A percentile compares a stretch with the other conserved stretches of the same genome.
phyloP scores from a whole-genome alignment of 2,888 invertebrate genomes.

The Chrysopilus asiliformis region DNA sequence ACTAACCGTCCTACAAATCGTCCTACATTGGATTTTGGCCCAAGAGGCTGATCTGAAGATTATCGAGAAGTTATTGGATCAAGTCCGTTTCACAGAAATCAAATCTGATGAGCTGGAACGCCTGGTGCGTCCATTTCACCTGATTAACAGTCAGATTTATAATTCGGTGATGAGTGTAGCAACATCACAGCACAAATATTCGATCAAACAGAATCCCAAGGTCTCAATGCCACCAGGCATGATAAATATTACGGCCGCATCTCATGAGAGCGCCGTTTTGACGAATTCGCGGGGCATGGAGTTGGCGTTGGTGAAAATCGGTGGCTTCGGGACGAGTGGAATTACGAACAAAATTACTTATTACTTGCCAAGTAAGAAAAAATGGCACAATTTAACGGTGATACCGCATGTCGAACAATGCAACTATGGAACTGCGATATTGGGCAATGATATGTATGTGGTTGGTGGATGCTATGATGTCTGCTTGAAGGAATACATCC shows the following conservation, averaged over 20 bases:
- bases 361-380: constrained; percentile 42
- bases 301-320: constrained; percentile 51
- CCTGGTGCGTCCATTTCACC: constrained; percentile 3
- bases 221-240: constrained; percentile 1
- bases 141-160: constrained; percentile 30
- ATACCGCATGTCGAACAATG: constrained; percentile 63
- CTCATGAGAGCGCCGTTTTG: too few species aligned
- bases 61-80: constrained; percentile 19
- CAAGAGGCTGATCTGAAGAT: constrained; percentile 15
- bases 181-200: constrained; percentile 9
- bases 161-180: background rate
- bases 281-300: constrained; percentile 55
- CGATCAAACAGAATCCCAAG: too few species aligned
- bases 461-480: constrained; percentile 61
- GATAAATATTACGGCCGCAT: too few species aligned
- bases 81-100: constrained; percentile 26
- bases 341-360: constrained; percentile 56
- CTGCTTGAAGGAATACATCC: constrained; percentile 49
- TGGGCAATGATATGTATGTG: constrained; percentile 53
- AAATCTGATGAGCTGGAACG: constrained; percentile 10
- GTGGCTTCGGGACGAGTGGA: constrained; percentile 53
- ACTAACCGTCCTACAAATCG: constrained; percentile 43
- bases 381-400: constrained; percentile 50
- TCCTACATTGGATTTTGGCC: constrained; percentile 43
- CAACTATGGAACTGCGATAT: constrained; percentile 55